Percentiles rank a stretch among this genome's conserved stretches.
Evolutionary conservation across 1,140 invertebrate genomes (phyloP).

Genomic region (Thaumatotibia leucotreta): DNA sequence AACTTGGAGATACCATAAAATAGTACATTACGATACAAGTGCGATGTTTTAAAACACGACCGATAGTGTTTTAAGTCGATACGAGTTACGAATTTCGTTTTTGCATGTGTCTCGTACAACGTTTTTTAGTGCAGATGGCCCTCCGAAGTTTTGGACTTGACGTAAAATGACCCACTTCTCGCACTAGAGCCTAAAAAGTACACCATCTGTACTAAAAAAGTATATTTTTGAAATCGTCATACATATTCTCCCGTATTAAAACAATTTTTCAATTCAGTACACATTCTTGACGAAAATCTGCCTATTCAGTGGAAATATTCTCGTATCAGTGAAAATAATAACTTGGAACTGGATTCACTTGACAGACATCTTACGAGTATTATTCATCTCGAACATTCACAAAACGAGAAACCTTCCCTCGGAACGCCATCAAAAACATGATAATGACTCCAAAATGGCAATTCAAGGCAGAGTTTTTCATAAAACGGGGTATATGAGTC

Average conservation of each 20-base stretch:
- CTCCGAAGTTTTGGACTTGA: too few species aligned
- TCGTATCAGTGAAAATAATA: conserved; percentile 26
- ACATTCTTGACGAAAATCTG: not conserved
- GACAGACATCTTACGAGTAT: not conserved
- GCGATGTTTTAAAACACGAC: too few species aligned
- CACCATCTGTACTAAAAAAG: too few species aligned
- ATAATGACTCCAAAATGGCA: conserved; percentile 58
- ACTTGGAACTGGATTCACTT: not conserved
- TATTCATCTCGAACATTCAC: not conserved
- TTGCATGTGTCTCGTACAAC: too few species aligned
- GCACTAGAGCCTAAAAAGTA: too few species aligned
- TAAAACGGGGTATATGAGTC: conserved; percentile 72
- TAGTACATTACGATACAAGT: too few species aligned
- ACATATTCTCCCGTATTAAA: too few species aligned
- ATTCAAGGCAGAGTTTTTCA: conserved; percentile 61
- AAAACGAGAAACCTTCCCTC: not conserved
- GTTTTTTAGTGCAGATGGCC: too few species aligned
- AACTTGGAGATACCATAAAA: not conserved
- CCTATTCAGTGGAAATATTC: not conserved
- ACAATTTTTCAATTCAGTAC: too few species aligned
- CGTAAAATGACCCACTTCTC: too few species aligned
- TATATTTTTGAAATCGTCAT: too few species aligned
- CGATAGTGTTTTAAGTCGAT: not conserved
- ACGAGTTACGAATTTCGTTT: too few species aligned
- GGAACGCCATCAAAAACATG: conserved; percentile 33